Percentiles rank a stretch among this genome's conserved stretches.
These are phyloP conservation scores for Percina caprodes DNA, from an alignment of 2,113 vertebrate genomes.

Conservation along the genomic window DNA sequence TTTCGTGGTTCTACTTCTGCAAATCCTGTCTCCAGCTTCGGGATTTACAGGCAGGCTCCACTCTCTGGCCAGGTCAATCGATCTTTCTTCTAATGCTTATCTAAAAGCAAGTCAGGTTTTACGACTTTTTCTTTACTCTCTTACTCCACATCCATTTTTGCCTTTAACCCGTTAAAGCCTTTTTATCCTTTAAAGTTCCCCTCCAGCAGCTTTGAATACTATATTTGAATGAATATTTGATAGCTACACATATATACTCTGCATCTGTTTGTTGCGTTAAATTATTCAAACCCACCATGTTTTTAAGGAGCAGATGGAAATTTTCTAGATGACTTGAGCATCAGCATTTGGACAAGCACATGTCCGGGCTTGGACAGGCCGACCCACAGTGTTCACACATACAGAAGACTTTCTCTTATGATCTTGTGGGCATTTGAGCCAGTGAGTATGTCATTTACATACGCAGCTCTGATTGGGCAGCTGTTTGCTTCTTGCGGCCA, in stretches of 20 bases:
- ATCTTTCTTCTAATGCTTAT: slow-evolving; percentile 32
- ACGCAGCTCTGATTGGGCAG: background rate
- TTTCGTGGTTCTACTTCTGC: slow-evolving; percentile 28
- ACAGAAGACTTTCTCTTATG: background rate
- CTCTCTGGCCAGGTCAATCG: slow-evolving; percentile 27
- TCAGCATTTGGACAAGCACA: background rate
- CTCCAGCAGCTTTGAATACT: background rate
- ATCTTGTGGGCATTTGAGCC: background rate
- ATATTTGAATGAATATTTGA: background rate
- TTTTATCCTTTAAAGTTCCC: slow-evolving; percentile 7
- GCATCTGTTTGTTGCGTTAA: background rate
- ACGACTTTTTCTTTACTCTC: too few relatives aligned
- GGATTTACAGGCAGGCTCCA: slow-evolving; percentile 35
- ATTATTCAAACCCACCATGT: background rate
- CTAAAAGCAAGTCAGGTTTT: slow-evolving; percentile 17
- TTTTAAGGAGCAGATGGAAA: background rate
- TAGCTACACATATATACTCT: background rate
- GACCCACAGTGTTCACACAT: background rate
- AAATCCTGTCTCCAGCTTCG: slow-evolving; percentile 36
- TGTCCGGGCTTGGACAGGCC: too few relatives aligned
- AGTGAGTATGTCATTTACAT: background rate
- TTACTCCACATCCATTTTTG: background rate
- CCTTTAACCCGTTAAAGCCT: background rate
- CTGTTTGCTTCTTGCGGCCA: background rate
- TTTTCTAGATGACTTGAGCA: background rate